Base-by-base conservation (phyloP, 1,140 invertebrate genomes). In the Ptiloglossa arizonensis region DNA sequence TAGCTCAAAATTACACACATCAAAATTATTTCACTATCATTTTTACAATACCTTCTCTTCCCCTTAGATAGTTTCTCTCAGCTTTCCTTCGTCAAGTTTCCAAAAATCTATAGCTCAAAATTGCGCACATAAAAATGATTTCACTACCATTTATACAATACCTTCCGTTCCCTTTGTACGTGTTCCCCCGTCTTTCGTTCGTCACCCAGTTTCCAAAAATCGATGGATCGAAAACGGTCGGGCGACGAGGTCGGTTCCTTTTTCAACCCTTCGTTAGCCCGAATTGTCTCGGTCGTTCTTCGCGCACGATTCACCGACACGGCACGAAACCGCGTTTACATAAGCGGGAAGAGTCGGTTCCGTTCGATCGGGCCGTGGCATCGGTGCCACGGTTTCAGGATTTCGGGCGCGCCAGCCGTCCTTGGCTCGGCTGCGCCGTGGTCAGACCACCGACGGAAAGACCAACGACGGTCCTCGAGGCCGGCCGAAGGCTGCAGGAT, bases 361-460 rank as follows among this genome's bases (percentile, higher is more conserved):
- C 29, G 24, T 46, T 32, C 44, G 48, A 68, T 70, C 64, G 56
- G 13, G 19, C 22, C 44, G n/a, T 29, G 69, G 17, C 24, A 48
- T n/a, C 24, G 78, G 41, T 57, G 44, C 48, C 71, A 66, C 57
- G 62, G 44, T 80, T 57, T 68, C 46, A 50, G 73, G 74, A 77
- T 72, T 72, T 77, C 71, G 60, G 56, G 48, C 79, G 76, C 63
- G 73, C 67, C 80, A 69, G 67, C 78, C 63, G 82, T 79, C 84
- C 83, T 85, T 85, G 83, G 74, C 59, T 74, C 54, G 62, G 57
- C 74, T 71, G 54, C 75, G 57, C 44, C 60, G 63, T 19, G 50
- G 63, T 62, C 60, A 1, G 32, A 56, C 48, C 57, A 44, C 19
- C 66, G 50, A 24, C 44, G 46, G 24, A 35, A 32, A 59, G 56